These are phyloP conservation scores for Labroides dimidiatus DNA, from an alignment of 2,797 vertebrate species.

Conservation along the genomic window DNA sequence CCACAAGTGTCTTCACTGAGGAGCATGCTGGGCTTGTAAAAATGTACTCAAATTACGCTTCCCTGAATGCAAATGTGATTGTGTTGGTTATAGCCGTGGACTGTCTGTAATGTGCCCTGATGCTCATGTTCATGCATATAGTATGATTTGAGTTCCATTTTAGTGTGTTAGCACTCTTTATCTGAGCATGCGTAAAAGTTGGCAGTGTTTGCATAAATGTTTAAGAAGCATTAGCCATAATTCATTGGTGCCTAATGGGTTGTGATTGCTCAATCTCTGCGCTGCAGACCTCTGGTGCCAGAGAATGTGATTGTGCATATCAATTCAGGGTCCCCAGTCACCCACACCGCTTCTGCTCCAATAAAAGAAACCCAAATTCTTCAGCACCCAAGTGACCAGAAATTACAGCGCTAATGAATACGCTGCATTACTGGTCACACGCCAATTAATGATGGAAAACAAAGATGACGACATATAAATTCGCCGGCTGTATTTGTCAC, in stretches of 20 bases:
- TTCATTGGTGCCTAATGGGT: constrained; percentile 73
- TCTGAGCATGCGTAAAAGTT: constrained; percentile 55
- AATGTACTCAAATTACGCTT: constrained; percentile 43
- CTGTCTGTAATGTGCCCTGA: neutral
- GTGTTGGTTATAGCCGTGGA: neutral
- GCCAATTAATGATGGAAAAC: constrained; percentile 65
- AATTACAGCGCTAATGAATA: constrained; percentile 65
- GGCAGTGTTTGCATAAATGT: constrained; percentile 72
- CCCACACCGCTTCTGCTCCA: constrained; percentile 45
- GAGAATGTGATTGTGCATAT: constrained; percentile 76
- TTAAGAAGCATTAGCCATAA: constrained; percentile 76
- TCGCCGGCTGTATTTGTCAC: constrained; percentile 26
- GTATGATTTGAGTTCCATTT: neutral
- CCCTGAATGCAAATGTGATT: neutral
- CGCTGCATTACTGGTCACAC: constrained; percentile 57
- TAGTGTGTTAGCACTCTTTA: too few relatives aligned
- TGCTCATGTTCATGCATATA: neutral
- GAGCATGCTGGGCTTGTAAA: constrained; percentile 36
- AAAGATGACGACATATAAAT: constrained; percentile 54
- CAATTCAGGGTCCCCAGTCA: constrained; percentile 57
- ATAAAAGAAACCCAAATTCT: constrained; percentile 37
- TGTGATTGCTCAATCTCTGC: constrained; percentile 71
- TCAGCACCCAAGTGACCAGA: constrained; percentile 61
- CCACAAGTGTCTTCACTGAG: constrained; percentile 67
- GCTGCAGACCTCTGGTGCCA: constrained; percentile 63